A percentile compares a stretch with the other conserved stretches of the same genome.
These are phyloP conservation scores for Caenorhabditis imperialis DNA, from an alignment of 2,888 invertebrate species.

Conservation along the genomic window DNA sequence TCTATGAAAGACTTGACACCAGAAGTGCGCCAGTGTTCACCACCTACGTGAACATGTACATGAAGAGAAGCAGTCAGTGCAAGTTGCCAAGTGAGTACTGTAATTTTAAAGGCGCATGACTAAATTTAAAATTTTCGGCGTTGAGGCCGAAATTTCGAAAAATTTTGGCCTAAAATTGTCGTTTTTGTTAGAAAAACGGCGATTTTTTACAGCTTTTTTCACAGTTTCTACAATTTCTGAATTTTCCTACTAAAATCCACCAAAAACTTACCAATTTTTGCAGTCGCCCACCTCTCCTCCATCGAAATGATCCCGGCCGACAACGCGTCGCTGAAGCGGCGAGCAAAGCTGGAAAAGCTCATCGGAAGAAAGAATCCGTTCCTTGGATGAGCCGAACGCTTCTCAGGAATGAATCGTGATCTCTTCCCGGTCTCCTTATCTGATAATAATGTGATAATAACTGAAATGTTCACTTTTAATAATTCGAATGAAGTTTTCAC, in stretches of 20 bases:
- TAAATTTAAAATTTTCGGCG: slow-evolving; percentile 23
- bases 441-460: slow-evolving; percentile 13
- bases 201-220: slow-evolving; percentile 1
- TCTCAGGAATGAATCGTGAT: slow-evolving; percentile 20
- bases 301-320: slow-evolving; percentile 68
- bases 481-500: too few relatives aligned
- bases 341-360: slow-evolving; percentile 59
- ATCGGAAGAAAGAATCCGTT: slow-evolving; percentile 63
- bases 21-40: slow-evolving; percentile 69
- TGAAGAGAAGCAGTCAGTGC: slow-evolving; percentile 66
- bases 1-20: slow-evolving; percentile 68
- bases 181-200: slow-evolving; percentile 8
- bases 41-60: slow-evolving; percentile 75
- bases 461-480: too few relatives aligned
- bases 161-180: neutral
- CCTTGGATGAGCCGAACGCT: slow-evolving; percentile 48
- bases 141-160: neutral
- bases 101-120: too few relatives aligned
- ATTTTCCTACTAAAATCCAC: too few relatives aligned
- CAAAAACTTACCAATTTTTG: too few relatives aligned
- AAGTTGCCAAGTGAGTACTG: slow-evolving; percentile 21
- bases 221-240: neutral
- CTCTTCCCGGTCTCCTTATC: slow-evolving; percentile 43
- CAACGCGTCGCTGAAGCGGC: slow-evolving; percentile 63
- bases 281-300: slow-evolving; percentile 64